Evolutionary conservation across 1,140 invertebrate species (phyloP), one percentile per base, ranked within the genome.

Genomic region (Heterodera schachtii): DNA sequence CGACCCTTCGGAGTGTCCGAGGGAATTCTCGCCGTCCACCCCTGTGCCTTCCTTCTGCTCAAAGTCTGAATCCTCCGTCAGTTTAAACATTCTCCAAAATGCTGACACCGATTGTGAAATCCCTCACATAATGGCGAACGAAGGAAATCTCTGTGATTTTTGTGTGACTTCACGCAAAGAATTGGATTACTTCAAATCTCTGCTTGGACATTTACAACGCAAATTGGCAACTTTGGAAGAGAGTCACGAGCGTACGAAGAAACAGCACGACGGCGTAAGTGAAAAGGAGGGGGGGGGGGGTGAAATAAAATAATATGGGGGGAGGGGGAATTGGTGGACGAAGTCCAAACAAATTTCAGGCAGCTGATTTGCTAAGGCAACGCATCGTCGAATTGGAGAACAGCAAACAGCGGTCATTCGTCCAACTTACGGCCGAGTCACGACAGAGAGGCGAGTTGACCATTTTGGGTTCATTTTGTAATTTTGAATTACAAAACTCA

Each of bases 381-480:
- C 86, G 84, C 67, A 87, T 85, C n/a, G 19, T 71, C 60, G 84
- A 85, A n/a, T 66, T 85, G 8, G 84, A 85, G 73, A 64, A 44
- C n/a, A 76, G 44, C 31, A 86, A 85, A 79, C 69, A 87, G 60
- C 69, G 78, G 31, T 81, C 83, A 52, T 85, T 78, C 70, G 43
- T 76, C 4, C 73, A 85, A 43, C 67, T 85, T 13, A 81, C 84
- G 6, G 69, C 78, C 31, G 86, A 85, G 76, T 49, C 77, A 16
- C 86, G 79, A 71, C 44, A 74, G 43, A 87, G 79, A 85, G 82
- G 82, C 31, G 31, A 31, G 31, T 31, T 31, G 31, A 31, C 31
- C 31, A 31, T 31, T 31, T 31, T 31, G 31, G 31, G 31, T 31
- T 31, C 31, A 31, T 31, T 31, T 31, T 31, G 31, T 31, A 31